Evolutionary conservation across 2,888 invertebrate genomes (phyloP), one percentile per base, ranked within the genome.

Genomic region (Kryphioiulus occultus): DNA sequence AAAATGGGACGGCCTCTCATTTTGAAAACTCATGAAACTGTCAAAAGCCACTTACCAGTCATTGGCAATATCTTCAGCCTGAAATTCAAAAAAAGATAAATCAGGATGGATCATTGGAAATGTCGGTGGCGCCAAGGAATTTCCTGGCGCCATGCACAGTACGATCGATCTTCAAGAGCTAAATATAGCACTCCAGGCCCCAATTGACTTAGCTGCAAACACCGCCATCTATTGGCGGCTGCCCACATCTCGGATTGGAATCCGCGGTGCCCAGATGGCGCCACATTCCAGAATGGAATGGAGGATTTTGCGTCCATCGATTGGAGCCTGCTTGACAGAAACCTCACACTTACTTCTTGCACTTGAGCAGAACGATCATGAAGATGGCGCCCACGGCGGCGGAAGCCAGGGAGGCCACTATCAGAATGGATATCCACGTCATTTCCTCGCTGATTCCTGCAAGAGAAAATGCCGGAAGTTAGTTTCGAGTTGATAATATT

Each of bases 311-410:
- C 59, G 19, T 53, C n/a, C 53, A 68, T 68, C 68, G 26, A 85
- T 32, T n/a, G 22, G 44, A 32, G 85, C 44, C 39, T 85, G 39
- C 2, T 5, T 30, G 26, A 12, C 68, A 53, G 12, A 17, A 32
- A 22, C 10, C 19, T 17, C 26, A 3, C 30, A 59, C 88, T 88
- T 86, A 88, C 88, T 86, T 88, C 44, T 83, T 88, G 86, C 88
- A 88, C 86, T 88, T 88, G 82, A 88, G 84, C 17, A 88, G 22
- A 26, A 88, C 35, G 12, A 88, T 83, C 88, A 88, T 88, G 30
- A 88, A 59, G 30, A 83, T 86, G 30, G 88, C 88, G 30, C 88
- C 88, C 17, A 88, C 86, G 19, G 83, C 86, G n/a, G 88, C 88
- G n/a, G 88, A 88, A 10, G 88, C 86, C 30, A 88, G 30, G 15